Percentiles rank a stretch among this genome's conserved stretches.
Evolutionary conservation across 2,113 vertebrate genomes (phyloP).

Genomic region (Hucho hucho): DNA sequence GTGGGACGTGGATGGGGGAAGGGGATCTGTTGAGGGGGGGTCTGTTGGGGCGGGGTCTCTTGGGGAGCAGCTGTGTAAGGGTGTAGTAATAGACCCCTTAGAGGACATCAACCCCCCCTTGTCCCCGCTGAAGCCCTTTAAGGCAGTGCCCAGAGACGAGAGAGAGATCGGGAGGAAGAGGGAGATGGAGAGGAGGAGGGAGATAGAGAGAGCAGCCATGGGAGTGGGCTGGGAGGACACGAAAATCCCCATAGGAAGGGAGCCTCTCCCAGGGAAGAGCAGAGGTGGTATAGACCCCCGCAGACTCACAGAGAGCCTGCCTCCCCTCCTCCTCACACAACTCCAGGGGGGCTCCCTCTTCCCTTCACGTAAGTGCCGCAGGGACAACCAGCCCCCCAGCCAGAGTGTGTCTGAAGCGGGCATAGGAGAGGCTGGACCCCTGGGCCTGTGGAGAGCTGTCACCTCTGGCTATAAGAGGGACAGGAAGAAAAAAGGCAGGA

Average conservation of each 20-base stretch:
- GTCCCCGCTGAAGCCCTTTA: background rate
- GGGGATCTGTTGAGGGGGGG: background rate
- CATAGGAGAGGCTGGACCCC: slow-evolving; percentile 64
- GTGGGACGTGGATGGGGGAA: background rate
- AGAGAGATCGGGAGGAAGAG: background rate
- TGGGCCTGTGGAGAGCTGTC: slow-evolving; percentile 82
- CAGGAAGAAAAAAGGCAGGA: slow-evolving; percentile 75
- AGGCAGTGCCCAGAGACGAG: background rate
- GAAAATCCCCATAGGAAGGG: slow-evolving; percentile 47
- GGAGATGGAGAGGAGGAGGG: background rate
- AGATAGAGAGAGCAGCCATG: slow-evolving; percentile 6
- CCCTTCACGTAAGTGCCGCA: slow-evolving; percentile 26
- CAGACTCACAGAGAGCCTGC: slow-evolving; percentile 57
- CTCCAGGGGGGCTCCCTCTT: slow-evolving; percentile 26
- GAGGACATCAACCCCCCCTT: slow-evolving; percentile 43
- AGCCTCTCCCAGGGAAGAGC: slow-evolving; percentile 46
- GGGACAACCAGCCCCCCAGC: slow-evolving; percentile 54
- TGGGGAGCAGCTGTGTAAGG: background rate
- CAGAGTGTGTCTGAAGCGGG: slow-evolving; percentile 70
- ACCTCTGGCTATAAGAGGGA: slow-evolving; percentile 85
- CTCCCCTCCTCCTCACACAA: slow-evolving; percentile 60
- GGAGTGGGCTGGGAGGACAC: slow-evolving; percentile 30
- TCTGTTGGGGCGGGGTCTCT: background rate
- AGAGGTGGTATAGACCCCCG: slow-evolving; percentile 47
- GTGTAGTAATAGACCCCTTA: background rate